phyloP scores from a whole-genome alignment of 2,113 vertebrate species.

The Engraulis encrasicolus region DNA sequence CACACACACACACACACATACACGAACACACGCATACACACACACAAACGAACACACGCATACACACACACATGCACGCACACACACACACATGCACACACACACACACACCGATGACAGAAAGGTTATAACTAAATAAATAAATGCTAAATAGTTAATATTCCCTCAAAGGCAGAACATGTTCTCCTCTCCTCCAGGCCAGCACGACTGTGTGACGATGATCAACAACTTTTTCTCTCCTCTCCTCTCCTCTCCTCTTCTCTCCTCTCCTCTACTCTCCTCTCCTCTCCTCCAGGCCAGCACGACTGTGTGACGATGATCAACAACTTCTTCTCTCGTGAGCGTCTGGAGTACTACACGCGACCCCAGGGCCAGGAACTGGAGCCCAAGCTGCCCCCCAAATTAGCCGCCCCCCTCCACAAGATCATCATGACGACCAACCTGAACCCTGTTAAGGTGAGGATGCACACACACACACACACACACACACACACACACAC shows the following conservation, averaged over 20 bases:
- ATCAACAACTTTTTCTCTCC: conserved; percentile 84
- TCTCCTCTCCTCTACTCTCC: background rate
- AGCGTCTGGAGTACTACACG: conserved; percentile 84
- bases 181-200: too few relatives aligned
- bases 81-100: too few relatives aligned
- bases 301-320: conserved; percentile 86
- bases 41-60: background rate
- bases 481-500: background rate
- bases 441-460: conserved; percentile 85
- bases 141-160: too few relatives aligned
- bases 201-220: conserved; percentile 85
- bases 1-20: background rate
- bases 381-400: conserved; percentile 81
- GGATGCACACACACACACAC: background rate
- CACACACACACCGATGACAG: too few relatives aligned
- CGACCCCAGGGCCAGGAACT: conserved; percentile 82
- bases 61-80: background rate
- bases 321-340: conserved; percentile 85
- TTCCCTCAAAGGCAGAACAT: too few relatives aligned
- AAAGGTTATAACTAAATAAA: too few relatives aligned
- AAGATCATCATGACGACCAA: conserved; percentile 86
- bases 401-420: conserved; percentile 81
- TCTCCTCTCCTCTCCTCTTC: too few relatives aligned
- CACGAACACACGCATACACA: background rate
- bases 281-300: conserved; percentile 72